Percentiles rank a stretch among this genome's conserved stretches.
These are phyloP conservation scores for Protophormia terraenovae DNA, from an alignment of 2,888 invertebrate species.

Conservation along the genomic window DNA sequence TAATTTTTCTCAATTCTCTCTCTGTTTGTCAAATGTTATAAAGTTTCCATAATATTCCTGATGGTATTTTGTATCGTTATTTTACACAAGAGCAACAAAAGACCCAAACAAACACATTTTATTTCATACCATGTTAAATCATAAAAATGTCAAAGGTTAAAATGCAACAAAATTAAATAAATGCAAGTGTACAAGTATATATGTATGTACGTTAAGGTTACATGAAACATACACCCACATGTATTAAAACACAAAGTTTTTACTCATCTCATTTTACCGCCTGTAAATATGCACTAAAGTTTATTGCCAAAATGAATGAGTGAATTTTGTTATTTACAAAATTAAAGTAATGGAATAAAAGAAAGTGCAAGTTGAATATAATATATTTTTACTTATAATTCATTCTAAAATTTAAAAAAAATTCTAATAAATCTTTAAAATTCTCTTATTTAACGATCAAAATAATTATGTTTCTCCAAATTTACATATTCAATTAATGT, in stretches of 20 bases:
- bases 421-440: background rate
- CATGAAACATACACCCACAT: no score
- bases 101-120: background rate
- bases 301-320: background rate
- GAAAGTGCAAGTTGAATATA: no score
- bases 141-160: slow-evolving; percentile 3
- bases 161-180: background rate
- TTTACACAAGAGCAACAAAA: background rate
- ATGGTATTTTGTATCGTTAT: background rate
- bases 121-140: background rate
- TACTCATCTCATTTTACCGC: background rate
- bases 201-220: background rate
- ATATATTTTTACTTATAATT: no score
- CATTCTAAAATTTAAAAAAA: no score
- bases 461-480: background rate
- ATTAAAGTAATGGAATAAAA: no score
- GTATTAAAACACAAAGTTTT: no score
- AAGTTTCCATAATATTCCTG: background rate
- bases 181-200: background rate
- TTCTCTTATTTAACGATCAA: background rate
- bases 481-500: background rate
- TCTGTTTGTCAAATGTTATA: background rate
- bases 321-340: no score
- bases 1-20: background rate
- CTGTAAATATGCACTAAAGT: background rate